phyloP scores from a whole-genome alignment of 2,888 invertebrate genomes.

The Smittia aterrima region DNA sequence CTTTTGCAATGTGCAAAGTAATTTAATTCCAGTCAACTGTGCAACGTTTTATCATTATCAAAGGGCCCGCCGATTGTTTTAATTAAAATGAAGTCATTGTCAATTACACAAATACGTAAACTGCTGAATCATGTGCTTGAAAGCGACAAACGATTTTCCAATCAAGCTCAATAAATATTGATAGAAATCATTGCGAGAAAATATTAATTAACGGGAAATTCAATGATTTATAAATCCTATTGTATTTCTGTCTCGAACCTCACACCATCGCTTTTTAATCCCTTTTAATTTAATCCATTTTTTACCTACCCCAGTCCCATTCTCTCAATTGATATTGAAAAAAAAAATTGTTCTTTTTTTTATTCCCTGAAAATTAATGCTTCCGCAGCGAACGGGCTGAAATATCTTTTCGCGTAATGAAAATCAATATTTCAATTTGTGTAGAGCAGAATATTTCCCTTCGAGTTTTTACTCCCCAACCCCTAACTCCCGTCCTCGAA shows the following conservation, averaged over 20 bases:
- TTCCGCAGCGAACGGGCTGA: background rate
- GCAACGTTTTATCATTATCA: slow-evolving; percentile 10
- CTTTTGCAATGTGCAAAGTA: background rate
- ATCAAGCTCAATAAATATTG: slow-evolving; percentile 16
- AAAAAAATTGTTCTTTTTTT: background rate
- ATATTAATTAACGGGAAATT: background rate
- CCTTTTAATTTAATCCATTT: slow-evolving; percentile 18
- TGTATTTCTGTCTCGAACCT: background rate
- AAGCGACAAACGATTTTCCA: background rate
- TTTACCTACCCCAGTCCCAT: slow-evolving; percentile 3
- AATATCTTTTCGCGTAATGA: background rate
- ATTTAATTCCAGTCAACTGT: slow-evolving; percentile 9
- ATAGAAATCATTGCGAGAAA: slow-evolving; percentile 10
- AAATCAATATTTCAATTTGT: slow-evolving; percentile 34
- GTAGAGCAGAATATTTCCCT: background rate
- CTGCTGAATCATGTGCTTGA: background rate
- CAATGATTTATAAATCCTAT: background rate
- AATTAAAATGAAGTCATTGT: slow-evolving; percentile 11
- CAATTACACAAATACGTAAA: slow-evolving; percentile 3
- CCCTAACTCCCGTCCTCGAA: background rate
- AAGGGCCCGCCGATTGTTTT: slow-evolving; percentile 7
- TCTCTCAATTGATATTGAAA: slow-evolving; percentile 2
- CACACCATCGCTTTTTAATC: background rate
- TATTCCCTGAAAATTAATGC: slow-evolving; percentile 10
- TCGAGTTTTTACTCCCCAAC: background rate